phyloP scores from a whole-genome alignment of 1,140 invertebrate species.

The Megalonaias nervosa region DNA sequence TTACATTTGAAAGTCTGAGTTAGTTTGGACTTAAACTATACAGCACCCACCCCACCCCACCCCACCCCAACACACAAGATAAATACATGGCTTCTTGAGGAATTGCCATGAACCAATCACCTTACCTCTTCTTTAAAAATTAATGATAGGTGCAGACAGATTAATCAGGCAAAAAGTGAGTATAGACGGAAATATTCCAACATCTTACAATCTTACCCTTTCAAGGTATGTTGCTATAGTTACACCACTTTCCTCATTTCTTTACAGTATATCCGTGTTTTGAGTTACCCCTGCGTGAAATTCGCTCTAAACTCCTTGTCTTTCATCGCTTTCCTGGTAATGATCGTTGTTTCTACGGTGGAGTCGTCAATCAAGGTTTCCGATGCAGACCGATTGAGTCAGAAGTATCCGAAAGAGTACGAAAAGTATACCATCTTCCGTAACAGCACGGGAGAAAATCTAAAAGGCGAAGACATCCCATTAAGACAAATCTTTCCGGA shows the following conservation, averaged over 20 bases:
- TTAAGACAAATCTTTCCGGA: constrained; percentile 48
- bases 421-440: constrained; percentile 30
- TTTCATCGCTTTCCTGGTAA: constrained; percentile 77
- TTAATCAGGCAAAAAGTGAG: no score
- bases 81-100: no score
- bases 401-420: constrained; percentile 25
- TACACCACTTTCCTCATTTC: background rate
- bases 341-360: constrained; percentile 73
- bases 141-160: no score
- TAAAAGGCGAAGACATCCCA: constrained; percentile 50
- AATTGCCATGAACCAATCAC: no score
- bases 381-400: constrained; percentile 15
- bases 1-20: no score
- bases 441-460: constrained; percentile 18
- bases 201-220: no score
- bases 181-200: no score
- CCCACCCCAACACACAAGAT: no score
- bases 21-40: no score
- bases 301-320: constrained; percentile 73
- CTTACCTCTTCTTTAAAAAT: no score
- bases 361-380: constrained; percentile 52
- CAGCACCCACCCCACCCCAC: no score
- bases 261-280: constrained; percentile 52
- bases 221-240: no score
- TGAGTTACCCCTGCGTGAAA: constrained; percentile 66